Base-by-base conservation (phyloP, 2,797 vertebrate genomes). In the Coilia nasus region DNA sequence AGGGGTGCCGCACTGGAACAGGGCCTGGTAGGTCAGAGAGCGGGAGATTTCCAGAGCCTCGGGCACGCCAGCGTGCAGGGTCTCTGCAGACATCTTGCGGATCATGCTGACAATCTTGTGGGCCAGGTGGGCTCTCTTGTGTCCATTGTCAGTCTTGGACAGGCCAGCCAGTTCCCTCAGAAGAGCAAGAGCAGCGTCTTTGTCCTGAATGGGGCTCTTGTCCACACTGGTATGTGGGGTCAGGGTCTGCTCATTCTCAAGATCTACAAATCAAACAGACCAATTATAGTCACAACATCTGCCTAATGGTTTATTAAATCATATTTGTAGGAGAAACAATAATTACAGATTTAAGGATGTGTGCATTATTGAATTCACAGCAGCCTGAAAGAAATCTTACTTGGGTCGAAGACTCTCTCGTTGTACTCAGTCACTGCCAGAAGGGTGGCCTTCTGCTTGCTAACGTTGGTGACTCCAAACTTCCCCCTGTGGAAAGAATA, bases 1-100 rank as follows among this genome's bases (percentile, higher is more conserved):
- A 14, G 96, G 94, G 62, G 96, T 98, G 83, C 98, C 98, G 0
- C 98, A 99, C 92, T 99, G 98, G 83, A 92, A 91, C 91, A 99
- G 92, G 64, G 96, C 96, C 93, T 99, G 98, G 83, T 97, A 88
- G 25, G 96, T 97, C 90, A 99, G 90, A 25, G 95, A 92, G 57
- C 93, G 89, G 87, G 94, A 96, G 84, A 95, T 85, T 17, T 92
- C 91, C 15, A 97, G 90, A 89, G 97, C 94, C 89, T 97, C 96
- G 0, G 96, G 94, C 84, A 99, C 85, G 83, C 96, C 93, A 2
- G 92, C 62, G 0, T 91, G 89, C 85, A 99, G 89, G 17, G 95
- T 96, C 47, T 94, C 93, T 7, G 92, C 89, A 46, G 93, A 96
- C 85, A 98, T 95, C 88, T 93, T 94, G 86, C 98, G 96, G 82